phyloP scores from a whole-genome alignment of 2,888 invertebrate species.

The Hoplodrina blanda region DNA sequence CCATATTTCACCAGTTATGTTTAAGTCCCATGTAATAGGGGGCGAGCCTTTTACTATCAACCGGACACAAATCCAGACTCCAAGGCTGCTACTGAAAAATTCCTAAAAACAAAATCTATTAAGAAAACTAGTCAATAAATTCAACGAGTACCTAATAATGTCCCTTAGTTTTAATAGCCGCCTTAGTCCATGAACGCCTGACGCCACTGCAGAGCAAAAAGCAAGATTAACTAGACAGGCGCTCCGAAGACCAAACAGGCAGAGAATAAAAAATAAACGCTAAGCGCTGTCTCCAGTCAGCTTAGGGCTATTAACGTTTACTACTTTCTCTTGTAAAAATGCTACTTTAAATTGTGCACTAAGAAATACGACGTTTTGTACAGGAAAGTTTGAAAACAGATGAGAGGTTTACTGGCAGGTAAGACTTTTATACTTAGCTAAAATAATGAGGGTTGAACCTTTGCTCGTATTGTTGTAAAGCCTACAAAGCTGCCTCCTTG shows the following conservation, averaged over 20 bases:
- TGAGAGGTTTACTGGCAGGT: slow-evolving; percentile 17
- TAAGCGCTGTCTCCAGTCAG: slow-evolving; percentile 46
- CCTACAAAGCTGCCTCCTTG: no score
- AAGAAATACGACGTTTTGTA: slow-evolving; percentile 3
- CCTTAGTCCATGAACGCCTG: slow-evolving; percentile 45
- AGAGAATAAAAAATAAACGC: slow-evolving; percentile 51
- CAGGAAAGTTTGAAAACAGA: slow-evolving; percentile 14
- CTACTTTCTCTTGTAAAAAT: slow-evolving; percentile 25
- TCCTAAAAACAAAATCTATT: background rate
- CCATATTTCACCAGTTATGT: no score
- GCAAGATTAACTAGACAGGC: slow-evolving; percentile 57
- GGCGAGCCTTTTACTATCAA: no score
- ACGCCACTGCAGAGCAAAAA: slow-evolving; percentile 49
- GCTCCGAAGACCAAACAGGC: slow-evolving; percentile 48
- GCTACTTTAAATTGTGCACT: slow-evolving; percentile 27
- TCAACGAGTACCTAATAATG: slow-evolving; percentile 1
- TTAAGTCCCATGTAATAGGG: no score
- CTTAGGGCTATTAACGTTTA: slow-evolving; percentile 46
- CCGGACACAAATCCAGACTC: no score
- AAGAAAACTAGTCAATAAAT: background rate
- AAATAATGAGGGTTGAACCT: no score
- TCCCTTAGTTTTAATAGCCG: slow-evolving; percentile 23
- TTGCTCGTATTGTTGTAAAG: no score
- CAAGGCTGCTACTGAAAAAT: no score
- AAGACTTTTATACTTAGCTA: background rate